Evolutionary conservation across 2,888 invertebrate genomes (phyloP), one percentile per base, ranked within the genome.

Genomic region (Aphodius sticticus): DNA sequence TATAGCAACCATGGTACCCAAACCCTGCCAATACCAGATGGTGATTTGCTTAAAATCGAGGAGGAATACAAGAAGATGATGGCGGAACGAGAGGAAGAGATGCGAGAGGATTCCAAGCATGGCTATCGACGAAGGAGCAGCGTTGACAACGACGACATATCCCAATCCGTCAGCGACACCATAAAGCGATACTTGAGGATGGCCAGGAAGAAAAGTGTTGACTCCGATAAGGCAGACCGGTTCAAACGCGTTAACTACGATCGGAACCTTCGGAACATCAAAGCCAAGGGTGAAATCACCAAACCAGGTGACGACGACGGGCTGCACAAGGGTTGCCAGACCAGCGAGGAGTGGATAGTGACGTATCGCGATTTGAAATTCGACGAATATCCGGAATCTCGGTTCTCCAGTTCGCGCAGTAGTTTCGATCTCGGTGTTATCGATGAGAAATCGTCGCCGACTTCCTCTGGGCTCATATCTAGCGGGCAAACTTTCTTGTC

Each of bases 181-280:
- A 96, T 96, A 81, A 96, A 96, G 88, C 91, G 96, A 9, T 96
- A 96, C 88, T 89, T 96, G 76, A 91, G 95, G 79, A 96, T 96
- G 96, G 96, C 96, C 6, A 91, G 96, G 69, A 96, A 96, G 87
- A 96, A 96, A 86, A 96, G 95, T 85, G 93, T 95, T 9, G 96
- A 96, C 87, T 93, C 94, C 2, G 95, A 95, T 83, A 95, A 95
- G 87, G 93, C 92, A 2, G 96, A 95, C 86, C 92, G 95, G 77
- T 97, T 96, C 87, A 96, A 96, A 87, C 93, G 96, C 0, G 96
- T 97, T 16, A 97, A 97, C 87, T 97, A 97, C 86, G 96, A 97
- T 86, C 92, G 95, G 81, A 96, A 96, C 86, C 90, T 96, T 81
- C 90, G 96, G 36, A 95, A 96, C 84, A 96, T 96, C 81, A 95